These are phyloP conservation scores for Toxostoma redivivum DNA, from an alignment of 2,113 vertebrate genomes.

Conservation along the genomic window DNA sequence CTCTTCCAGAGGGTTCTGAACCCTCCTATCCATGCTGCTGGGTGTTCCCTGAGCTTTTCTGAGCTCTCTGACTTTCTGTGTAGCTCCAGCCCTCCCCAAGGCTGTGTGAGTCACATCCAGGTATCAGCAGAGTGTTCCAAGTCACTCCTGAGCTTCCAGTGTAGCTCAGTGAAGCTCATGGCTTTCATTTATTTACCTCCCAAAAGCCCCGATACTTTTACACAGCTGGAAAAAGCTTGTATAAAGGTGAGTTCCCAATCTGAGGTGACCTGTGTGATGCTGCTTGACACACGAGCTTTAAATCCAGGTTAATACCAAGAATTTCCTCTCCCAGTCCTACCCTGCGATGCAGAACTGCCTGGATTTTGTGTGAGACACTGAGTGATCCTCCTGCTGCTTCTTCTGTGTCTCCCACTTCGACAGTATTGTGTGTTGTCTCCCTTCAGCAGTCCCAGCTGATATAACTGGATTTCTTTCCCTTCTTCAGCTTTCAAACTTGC, in stretches of 20 bases:
- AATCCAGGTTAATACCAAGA: not conserved
- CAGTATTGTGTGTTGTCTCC: not conserved
- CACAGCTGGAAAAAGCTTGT: not conserved
- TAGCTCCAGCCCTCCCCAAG: not conserved
- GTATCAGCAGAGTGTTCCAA: not conserved
- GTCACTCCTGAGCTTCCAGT: not conserved
- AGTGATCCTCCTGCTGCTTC: not conserved
- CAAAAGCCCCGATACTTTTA: not conserved
- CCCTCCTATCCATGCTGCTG: fast-evolving
- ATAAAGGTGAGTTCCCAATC: not conserved
- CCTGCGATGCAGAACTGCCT: not conserved
- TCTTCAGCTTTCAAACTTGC: not conserved
- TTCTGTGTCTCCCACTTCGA: not conserved
- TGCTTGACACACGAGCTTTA: not conserved
- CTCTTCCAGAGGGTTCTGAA: not conserved
- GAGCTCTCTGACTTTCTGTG: not conserved
- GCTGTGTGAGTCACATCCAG: no score
- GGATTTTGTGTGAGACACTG: not conserved
- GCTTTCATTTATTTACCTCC: not conserved
- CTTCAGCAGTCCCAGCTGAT: not conserved
- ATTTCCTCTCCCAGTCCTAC: not conserved
- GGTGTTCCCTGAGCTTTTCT: not conserved
- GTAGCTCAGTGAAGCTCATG: not conserved
- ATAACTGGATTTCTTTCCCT: not conserved
- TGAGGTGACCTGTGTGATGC: not conserved